Conservation (phyloP, 1,140 invertebrate genomes). For the Drosophila lowei region DNA sequence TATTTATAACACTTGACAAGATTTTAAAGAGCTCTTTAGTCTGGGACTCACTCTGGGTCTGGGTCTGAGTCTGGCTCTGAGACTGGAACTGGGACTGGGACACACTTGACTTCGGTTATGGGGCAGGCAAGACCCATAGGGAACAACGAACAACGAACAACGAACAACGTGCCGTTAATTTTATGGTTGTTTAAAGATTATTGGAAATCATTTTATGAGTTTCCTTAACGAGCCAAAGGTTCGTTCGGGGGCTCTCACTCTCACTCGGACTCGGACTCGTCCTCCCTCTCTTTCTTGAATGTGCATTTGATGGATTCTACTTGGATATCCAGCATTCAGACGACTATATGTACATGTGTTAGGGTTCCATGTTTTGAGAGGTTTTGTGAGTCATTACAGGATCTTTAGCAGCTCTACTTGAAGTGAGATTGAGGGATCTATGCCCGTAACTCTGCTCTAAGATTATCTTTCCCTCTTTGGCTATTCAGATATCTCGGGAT, state of each 20-base stretch:
- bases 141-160: slow-evolving; percentile 25
- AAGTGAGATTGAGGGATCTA: too few relatives aligned
- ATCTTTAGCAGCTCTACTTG: too few relatives aligned
- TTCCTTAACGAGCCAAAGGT: slow-evolving; percentile 66
- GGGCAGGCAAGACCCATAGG: slow-evolving; percentile 6
- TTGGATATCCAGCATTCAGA: background rate
- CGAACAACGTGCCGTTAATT: slow-evolving; percentile 72
- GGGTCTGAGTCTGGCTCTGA: background rate
- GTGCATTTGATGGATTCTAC: background rate
- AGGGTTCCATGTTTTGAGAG: too few relatives aligned
- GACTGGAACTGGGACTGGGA: slow-evolving; percentile 43
- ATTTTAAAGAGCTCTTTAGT: slow-evolving; percentile 51
- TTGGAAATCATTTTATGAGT: slow-evolving; percentile 79
- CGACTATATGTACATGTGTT: too few relatives aligned
- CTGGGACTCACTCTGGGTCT: slow-evolving; percentile 3
- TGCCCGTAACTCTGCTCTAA: too few relatives aligned
- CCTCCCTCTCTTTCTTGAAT: background rate
- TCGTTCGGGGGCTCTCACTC: slow-evolving; percentile 21
- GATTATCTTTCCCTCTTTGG: too few relatives aligned
- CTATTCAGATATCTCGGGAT: too few relatives aligned
- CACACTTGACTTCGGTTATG: slow-evolving; percentile 57
- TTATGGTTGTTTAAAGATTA: slow-evolving; percentile 78
- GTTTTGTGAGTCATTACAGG: too few relatives aligned
- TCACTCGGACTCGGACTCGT: slow-evolving; percentile 6
- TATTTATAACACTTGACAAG: slow-evolving; percentile 80